Conservation (phyloP, 2,888 invertebrate species). For the Phlogophora meticulosa region DNA sequence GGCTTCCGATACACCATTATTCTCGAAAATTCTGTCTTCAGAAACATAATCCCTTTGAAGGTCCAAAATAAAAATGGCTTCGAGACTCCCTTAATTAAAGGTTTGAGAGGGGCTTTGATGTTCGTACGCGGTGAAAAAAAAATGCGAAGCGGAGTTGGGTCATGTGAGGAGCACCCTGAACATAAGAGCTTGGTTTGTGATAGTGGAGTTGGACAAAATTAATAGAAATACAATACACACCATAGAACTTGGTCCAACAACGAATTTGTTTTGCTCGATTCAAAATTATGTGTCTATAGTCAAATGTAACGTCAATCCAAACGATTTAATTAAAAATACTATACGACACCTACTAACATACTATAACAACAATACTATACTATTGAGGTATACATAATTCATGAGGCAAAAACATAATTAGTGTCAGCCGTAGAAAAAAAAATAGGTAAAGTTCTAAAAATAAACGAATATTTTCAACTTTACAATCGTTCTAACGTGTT, state of each 20-base stretch:
- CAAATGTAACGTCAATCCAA: no score
- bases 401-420: no score
- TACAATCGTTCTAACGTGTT: no score
- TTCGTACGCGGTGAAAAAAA: slow-evolving; percentile 49
- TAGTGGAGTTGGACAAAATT: background rate
- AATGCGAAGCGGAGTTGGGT: slow-evolving; percentile 21
- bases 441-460: no score
- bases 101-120: slow-evolving; percentile 62
- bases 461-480: no score
- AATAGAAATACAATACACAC: background rate
- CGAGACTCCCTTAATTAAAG: slow-evolving; percentile 73
- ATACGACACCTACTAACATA: no score
- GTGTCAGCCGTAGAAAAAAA: no score
- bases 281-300: background rate
- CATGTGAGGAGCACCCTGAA: slow-evolving; percentile 21
- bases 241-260: background rate
- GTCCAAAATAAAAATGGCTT: slow-evolving; percentile 67
- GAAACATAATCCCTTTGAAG: slow-evolving; percentile 69
- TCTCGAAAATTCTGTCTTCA: slow-evolving; percentile 54
- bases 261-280: background rate
- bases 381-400: no score
- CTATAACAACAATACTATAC: no score
- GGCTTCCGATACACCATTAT: slow-evolving; percentile 68
- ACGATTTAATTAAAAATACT: no score
- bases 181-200: slow-evolving; percentile 7